These are phyloP conservation scores for Bambusicola thoracicus DNA, from an alignment of 2,113 vertebrate genomes.

Conservation along the genomic window DNA sequence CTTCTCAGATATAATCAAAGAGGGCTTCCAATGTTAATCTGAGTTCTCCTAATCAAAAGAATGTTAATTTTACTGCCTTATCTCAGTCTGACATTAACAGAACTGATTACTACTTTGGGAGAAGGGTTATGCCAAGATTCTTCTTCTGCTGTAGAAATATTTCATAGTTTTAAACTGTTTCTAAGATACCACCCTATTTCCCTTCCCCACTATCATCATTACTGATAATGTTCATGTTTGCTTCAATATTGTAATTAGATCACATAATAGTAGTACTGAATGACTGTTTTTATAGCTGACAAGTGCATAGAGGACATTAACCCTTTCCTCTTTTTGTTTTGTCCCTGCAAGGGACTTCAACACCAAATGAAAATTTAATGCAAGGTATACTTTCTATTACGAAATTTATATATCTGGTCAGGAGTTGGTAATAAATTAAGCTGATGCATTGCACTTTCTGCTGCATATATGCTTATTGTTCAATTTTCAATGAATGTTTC, in stretches of 20 bases:
- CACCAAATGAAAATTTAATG: not conserved
- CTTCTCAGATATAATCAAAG: slow-evolving; percentile 26
- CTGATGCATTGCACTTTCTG: not conserved
- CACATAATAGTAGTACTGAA: not conserved
- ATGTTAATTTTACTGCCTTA: slow-evolving; percentile 44
- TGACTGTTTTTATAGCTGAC: not conserved
- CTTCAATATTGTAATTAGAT: slow-evolving; percentile 1
- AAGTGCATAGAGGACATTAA: not conserved
- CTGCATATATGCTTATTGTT: not conserved
- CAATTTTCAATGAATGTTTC: not conserved
- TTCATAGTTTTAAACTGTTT: not conserved
- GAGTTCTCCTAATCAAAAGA: slow-evolving; percentile 42
- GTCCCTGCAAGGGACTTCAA: not conserved
- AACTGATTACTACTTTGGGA: slow-evolving; percentile 26
- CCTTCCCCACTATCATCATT: not conserved
- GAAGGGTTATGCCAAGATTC: slow-evolving; percentile 16
- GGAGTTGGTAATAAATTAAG: not conserved
- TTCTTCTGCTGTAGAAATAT: not conserved
- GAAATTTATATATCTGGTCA: not conserved
- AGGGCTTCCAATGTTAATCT: slow-evolving; percentile 31
- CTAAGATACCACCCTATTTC: not conserved
- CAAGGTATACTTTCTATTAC: not conserved
- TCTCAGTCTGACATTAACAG: slow-evolving; percentile 21
- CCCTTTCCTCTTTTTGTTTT: not conserved
- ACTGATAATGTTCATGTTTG: not conserved